Percentiles rank a stretch among this genome's conserved stretches.
phyloP scores from a whole-genome alignment of 2,797 vertebrate species.

The Austrolebias charrua region DNA sequence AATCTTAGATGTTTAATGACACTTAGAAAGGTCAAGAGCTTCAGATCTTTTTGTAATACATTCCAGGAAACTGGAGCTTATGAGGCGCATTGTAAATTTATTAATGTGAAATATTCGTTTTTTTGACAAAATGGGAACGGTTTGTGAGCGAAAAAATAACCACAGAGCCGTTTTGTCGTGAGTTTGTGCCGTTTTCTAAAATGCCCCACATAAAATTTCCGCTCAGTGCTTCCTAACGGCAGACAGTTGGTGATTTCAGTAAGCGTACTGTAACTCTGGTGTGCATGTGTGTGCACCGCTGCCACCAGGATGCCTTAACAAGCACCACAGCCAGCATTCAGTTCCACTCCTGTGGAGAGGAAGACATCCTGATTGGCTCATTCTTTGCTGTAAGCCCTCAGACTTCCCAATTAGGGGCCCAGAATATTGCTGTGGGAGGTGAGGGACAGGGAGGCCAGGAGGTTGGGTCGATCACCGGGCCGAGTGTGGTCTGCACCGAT shows the following conservation, averaged over 20 bases:
- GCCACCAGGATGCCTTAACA: slow-evolving; percentile 62
- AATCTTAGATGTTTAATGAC: no score
- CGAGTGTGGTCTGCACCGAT: slow-evolving; percentile 13
- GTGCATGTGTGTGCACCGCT: slow-evolving; percentile 40
- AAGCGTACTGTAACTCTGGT: slow-evolving; percentile 4
- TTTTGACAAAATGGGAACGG: neutral
- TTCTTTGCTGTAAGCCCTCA: slow-evolving; percentile 48
- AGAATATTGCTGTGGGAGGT: slow-evolving; percentile 50
- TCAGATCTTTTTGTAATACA: no score
- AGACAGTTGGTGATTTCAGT: slow-evolving; percentile 32
- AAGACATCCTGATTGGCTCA: slow-evolving; percentile 63
- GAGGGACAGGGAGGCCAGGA: slow-evolving; percentile 45
- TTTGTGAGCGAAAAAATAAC: neutral
- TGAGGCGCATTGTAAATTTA: neutral
- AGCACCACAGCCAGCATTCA: slow-evolving; percentile 63
- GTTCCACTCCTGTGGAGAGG: slow-evolving; percentile 69
- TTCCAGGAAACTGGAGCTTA: no score
- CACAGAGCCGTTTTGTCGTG: slow-evolving; percentile 9
- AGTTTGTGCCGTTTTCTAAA: slow-evolving; percentile 35
- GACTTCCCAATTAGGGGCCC: slow-evolving; percentile 62
- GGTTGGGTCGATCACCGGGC: slow-evolving; percentile 54
- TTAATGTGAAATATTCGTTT: neutral
- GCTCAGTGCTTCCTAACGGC: slow-evolving; percentile 25
- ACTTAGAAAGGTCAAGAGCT: no score
- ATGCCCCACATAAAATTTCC: slow-evolving; percentile 20